A percentile compares a stretch with the other conserved stretches of the same genome.
Evolutionary conservation across 2,888 invertebrate genomes (phyloP).

Genomic region (Heliconius sara): DNA sequence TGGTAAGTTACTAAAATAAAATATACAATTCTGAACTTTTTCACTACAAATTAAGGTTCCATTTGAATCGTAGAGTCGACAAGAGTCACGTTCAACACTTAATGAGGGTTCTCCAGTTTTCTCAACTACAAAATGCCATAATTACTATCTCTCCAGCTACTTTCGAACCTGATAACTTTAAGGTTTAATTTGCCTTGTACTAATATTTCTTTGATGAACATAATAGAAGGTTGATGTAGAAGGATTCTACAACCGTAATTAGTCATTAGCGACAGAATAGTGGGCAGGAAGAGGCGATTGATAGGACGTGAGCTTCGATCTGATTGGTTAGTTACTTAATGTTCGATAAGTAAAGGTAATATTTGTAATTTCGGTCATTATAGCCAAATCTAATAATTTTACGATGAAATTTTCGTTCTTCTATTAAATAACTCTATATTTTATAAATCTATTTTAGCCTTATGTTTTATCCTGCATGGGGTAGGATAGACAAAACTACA

Average conservation of each 20-base stretch:
- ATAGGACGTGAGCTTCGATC: constrained; percentile 61
- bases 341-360: constrained; percentile 21
- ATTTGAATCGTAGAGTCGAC: constrained; percentile 42
- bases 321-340: constrained; percentile 57
- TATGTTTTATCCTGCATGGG: too few species aligned
- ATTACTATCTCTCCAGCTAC: constrained; percentile 50
- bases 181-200: constrained; percentile 55
- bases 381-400: too few species aligned
- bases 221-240: constrained; percentile 63
- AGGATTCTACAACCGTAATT: constrained; percentile 79
- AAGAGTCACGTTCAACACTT: constrained; percentile 74
- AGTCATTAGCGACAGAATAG: constrained; percentile 78
- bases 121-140: constrained; percentile 64
- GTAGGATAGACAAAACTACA: too few species aligned
- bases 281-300: constrained; percentile 76
- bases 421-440: not conserved
- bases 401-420: not conserved
- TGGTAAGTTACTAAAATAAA: constrained; percentile 46
- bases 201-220: constrained; percentile 56
- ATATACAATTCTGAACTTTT: constrained; percentile 49
- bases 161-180: constrained; percentile 49
- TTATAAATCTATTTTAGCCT: not conserved
- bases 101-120: constrained; percentile 70
- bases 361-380: not conserved
- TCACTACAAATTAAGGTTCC: constrained; percentile 43